A percentile compares a stretch with the other conserved stretches of the same genome.
These are phyloP conservation scores for Pseudochromis fuscus DNA, from an alignment of 2,797 vertebrate species.

Conservation along the genomic window DNA sequence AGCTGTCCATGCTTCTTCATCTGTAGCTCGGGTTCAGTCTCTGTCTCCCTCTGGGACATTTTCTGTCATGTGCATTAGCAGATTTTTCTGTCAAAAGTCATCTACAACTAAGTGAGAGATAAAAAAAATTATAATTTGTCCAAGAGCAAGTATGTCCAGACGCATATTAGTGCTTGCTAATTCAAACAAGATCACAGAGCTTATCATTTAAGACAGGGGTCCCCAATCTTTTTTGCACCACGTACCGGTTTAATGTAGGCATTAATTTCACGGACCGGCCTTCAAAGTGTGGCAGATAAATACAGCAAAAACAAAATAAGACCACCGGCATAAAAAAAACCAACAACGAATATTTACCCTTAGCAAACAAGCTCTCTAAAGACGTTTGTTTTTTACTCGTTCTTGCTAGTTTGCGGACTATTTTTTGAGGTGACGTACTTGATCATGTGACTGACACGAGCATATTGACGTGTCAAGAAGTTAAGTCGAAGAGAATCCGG, in stretches of 20 bases:
- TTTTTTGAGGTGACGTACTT: too few species aligned
- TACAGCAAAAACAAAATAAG: too few species aligned
- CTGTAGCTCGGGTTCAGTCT: conserved; percentile 11
- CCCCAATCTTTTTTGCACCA: too few species aligned
- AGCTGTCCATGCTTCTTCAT: conserved; percentile 12
- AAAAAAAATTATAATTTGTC: conserved; percentile 15
- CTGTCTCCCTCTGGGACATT: conserved; percentile 25
- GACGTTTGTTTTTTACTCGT: too few species aligned
- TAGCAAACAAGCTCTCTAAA: too few species aligned
- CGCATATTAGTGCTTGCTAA: conserved; percentile 6
- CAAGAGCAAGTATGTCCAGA: conserved; percentile 18
- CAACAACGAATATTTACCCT: too few species aligned
- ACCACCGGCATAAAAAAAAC: too few species aligned
- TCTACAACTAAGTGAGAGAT: not conserved
- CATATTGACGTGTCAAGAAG: not conserved
- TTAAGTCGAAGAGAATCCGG: too few species aligned
- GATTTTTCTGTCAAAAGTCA: conserved; percentile 11
- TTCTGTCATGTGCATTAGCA: conserved; percentile 1
- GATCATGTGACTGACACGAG: conserved; percentile 32
- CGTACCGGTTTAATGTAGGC: too few species aligned
- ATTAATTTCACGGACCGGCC: too few species aligned
- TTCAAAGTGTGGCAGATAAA: too few species aligned
- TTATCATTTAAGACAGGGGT: conserved; percentile 21
- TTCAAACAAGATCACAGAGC: conserved; percentile 35
- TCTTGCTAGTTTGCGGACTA: too few species aligned